phyloP scores from a whole-genome alignment of 2,888 invertebrate species.

The Hydrotaea cyrtoneurina region DNA sequence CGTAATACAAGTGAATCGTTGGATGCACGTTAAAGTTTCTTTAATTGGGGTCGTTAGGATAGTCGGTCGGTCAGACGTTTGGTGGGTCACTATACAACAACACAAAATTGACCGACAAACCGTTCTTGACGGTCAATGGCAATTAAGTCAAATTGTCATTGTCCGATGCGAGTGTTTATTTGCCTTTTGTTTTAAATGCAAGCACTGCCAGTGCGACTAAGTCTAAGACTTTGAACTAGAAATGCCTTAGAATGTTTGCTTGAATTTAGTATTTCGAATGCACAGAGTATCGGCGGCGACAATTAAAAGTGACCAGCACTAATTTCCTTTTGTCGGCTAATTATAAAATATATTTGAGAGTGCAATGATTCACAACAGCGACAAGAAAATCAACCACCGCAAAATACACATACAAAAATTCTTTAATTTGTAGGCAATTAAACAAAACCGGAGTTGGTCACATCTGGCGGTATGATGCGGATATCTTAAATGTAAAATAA shows the following conservation, averaged over 20 bases:
- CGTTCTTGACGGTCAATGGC: constrained; percentile 68
- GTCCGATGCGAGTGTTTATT: constrained; percentile 23
- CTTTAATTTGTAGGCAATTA: neutral
- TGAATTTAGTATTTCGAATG: constrained; percentile 2
- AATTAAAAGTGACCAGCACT: constrained; percentile 8
- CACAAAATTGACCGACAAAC: constrained; percentile 53
- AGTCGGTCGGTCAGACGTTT: neutral
- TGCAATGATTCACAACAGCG: constrained; percentile 18
- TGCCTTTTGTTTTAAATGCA: neutral
- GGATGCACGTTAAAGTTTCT: too few relatives aligned
- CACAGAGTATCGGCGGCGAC: neutral
- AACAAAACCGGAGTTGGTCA: neutral
- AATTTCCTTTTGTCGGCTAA: constrained; percentile 6
- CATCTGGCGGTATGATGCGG: neutral
- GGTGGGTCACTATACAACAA: neutral
- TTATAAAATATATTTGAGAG: constrained; percentile 11
- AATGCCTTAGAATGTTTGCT: neutral
- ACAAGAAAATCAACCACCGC: too few relatives aligned
- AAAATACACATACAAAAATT: neutral
- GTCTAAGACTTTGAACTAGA: constrained; percentile 4
- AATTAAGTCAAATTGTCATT: constrained; percentile 54
- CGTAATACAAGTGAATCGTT: neutral
- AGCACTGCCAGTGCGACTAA: neutral
- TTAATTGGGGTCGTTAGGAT: too few relatives aligned
- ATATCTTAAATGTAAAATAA: neutral